Conservation (phyloP, 2,888 invertebrate genomes). For the Acrobeloides nanus region DNA sequence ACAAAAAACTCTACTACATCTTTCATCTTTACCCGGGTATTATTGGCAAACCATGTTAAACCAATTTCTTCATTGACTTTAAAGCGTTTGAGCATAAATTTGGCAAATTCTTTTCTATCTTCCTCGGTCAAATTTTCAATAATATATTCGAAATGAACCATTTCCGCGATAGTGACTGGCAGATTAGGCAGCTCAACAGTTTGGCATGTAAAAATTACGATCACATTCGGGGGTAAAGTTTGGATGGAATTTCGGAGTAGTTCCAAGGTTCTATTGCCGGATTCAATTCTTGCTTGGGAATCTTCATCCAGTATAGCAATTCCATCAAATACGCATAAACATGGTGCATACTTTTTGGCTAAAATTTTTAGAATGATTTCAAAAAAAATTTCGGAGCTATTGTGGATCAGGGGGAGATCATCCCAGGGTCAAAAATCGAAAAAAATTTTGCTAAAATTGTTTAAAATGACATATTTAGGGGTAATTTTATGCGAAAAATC, state of each 20-base stretch:
- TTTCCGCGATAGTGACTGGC: slow-evolving; percentile 15
- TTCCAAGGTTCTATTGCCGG: slow-evolving; percentile 23
- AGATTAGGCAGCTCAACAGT: slow-evolving; percentile 19
- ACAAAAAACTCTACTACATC: too few relatives aligned
- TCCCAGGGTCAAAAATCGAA: too few relatives aligned
- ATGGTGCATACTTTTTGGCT: slow-evolving; percentile 11
- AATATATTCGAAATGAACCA: slow-evolving; percentile 19
- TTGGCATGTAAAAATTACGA: slow-evolving; percentile 28
- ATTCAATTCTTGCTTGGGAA: slow-evolving; percentile 3
- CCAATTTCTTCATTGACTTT: background rate
- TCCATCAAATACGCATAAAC: slow-evolving; percentile 11
- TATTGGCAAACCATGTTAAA: slow-evolving; percentile 7
- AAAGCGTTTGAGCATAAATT: slow-evolving; percentile 7
- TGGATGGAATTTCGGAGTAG: slow-evolving; percentile 13
- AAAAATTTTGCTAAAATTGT: too few relatives aligned
- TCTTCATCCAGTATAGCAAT: slow-evolving; percentile 8
- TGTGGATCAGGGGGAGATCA: too few relatives aligned
- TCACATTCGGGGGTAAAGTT: slow-evolving; percentile 12
- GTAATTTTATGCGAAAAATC: too few relatives aligned
- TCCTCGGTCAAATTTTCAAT: slow-evolving; percentile 18
- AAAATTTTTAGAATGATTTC: too few relatives aligned
- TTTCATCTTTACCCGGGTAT: slow-evolving; percentile 14
- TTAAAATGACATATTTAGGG: too few relatives aligned
- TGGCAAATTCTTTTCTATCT: slow-evolving; percentile 22
- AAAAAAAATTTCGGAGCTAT: too few relatives aligned